phyloP scores from a whole-genome alignment of 2,113 vertebrate genomes.

The Brachyhypopomus gauderio region DNA sequence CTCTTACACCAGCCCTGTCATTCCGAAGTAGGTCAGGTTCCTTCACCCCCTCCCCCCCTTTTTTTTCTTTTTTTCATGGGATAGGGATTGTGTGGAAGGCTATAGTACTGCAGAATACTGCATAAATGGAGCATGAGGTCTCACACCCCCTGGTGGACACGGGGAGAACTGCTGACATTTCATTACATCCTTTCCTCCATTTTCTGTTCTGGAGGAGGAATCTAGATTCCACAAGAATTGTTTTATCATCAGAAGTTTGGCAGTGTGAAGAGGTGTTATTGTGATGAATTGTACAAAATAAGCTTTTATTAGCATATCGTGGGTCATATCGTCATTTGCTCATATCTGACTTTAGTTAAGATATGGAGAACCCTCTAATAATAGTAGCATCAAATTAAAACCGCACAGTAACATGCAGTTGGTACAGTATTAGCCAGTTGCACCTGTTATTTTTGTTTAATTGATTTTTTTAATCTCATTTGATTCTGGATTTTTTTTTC shows the following conservation, averaged over 20 bases:
- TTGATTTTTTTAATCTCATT: too few relatives aligned
- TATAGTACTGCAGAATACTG: neutral
- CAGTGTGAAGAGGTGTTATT: too few relatives aligned
- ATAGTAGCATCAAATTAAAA: too few relatives aligned
- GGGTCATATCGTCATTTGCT: too few relatives aligned
- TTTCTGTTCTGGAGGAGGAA: neutral
- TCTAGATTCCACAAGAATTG: neutral
- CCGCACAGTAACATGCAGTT: too few relatives aligned
- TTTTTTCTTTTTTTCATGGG: neutral
- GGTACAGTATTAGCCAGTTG: too few relatives aligned
- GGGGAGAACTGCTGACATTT: slow-evolving; percentile 3
- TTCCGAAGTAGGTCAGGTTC: neutral
- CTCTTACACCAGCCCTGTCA: neutral
- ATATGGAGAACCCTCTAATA: too few relatives aligned
- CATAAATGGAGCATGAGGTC: neutral
- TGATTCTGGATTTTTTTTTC: too few relatives aligned
- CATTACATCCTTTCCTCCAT: neutral
- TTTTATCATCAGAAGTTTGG: neutral
- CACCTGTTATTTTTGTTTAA: too few relatives aligned
- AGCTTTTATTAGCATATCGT: too few relatives aligned
- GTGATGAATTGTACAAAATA: too few relatives aligned
- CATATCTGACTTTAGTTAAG: too few relatives aligned
- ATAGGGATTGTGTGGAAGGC: neutral
- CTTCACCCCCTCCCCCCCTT: neutral
- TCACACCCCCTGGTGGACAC: slow-evolving; percentile 15